Evolutionary conservation across 2,797 vertebrate species (phyloP), one percentile per base, ranked within the genome.

Genomic region (Brachymystax lenok): DNA sequence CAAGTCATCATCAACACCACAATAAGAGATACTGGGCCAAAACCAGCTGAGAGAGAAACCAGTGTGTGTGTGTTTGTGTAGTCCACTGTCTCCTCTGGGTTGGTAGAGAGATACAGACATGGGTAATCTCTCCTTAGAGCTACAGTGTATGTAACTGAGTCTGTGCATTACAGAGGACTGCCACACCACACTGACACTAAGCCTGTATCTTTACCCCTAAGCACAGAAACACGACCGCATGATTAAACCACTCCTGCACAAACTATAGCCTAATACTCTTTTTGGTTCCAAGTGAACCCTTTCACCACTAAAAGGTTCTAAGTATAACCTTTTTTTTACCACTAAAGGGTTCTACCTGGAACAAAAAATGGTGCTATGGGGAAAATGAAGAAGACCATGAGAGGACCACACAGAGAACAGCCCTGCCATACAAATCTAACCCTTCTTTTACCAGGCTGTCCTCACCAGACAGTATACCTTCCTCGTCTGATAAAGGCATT

Each of bases 81-180:
- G 35, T 69, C 1, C 73, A 80, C 75, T 61, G 68, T 24, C 75
- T 79, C 35, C 74, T 69, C 7, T 19, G n/a, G 30, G 66, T 28
- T 28, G 24, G 33, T 52, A 56, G 46, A 52, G 1, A 61, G 71
- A 35, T 40, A 51, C 33, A 21, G 56, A 61, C 35, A 46, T 46
- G 40, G 40, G 8, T 59, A 59, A 59, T 59, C 56, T 59, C 56
- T 59, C 19, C 8, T n/a, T 59, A 6, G 16, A 59, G 2, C 16
- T 19, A 6, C n/a, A 12, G 17, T 59, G 56, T 19, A 19, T 59
- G 56, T 46, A 40, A 59, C 54, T 59, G 16, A 59, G 40, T 40
- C 40, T 40, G 40, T 10, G 40, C 40, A 12, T 46, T n/a, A 59
- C 56, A 59, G 56, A 59, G 56, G n/a, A 17, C 56, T 59, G 19